These are phyloP conservation scores for Seira musarum DNA, from an alignment of 2,888 invertebrate species.

Conservation along the genomic window DNA sequence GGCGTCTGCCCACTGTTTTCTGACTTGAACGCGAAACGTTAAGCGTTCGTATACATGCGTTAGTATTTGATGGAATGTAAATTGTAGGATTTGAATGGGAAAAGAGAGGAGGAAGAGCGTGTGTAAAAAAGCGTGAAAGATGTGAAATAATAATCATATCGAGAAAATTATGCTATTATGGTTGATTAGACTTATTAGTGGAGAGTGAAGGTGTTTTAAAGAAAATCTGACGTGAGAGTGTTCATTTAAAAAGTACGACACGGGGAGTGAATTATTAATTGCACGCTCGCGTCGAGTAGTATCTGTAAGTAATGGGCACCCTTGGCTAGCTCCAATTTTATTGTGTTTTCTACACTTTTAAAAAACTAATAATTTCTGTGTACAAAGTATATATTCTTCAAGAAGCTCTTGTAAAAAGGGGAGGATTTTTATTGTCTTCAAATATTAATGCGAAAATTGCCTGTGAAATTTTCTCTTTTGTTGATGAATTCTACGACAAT, in stretches of 20 bases:
- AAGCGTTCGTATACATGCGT: too few relatives aligned
- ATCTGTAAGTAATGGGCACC: background rate
- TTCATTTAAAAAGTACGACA: background rate
- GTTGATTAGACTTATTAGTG: too few relatives aligned
- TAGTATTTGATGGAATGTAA: too few relatives aligned
- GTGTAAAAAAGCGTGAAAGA: too few relatives aligned
- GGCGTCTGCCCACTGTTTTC: too few relatives aligned
- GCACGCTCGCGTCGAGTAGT: constrained; percentile 2
- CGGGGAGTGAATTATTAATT: constrained; percentile 21
- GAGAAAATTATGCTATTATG: background rate
- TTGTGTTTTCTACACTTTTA: background rate
- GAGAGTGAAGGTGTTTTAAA: background rate
- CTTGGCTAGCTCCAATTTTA: background rate
- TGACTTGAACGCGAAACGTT: too few relatives aligned
- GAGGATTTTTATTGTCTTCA: background rate
- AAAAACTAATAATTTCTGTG: background rate
- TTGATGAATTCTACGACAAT: background rate
- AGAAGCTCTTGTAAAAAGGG: too few relatives aligned
- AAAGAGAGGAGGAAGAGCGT: background rate
- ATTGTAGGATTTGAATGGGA: background rate
- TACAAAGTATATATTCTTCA: too few relatives aligned
- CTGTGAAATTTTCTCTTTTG: constrained; percentile 52
- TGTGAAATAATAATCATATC: background rate
- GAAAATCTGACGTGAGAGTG: background rate
- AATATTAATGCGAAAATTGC: background rate